Evolutionary conservation across 92 coral and sea anemone species (phyloP).

Genomic region (Virgularia gustaviana): DNA sequence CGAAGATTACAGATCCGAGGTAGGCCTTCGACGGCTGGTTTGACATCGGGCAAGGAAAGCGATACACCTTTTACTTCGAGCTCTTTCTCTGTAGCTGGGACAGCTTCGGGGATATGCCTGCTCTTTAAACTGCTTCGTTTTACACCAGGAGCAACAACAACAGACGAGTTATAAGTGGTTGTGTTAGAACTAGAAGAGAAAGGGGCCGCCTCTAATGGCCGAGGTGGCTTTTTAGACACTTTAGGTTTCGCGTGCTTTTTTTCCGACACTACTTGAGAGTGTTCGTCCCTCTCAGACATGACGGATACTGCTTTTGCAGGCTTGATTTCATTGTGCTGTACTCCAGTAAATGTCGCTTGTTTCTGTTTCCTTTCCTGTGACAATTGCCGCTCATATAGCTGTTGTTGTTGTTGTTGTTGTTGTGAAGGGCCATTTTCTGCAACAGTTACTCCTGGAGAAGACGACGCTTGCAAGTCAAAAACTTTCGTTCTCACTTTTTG

Average conservation of each 20-base stretch:
- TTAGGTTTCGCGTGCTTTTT: constrained; percentile 15
- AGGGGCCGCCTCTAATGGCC: not conserved
- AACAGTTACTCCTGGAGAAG: not conserved
- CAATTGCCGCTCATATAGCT: constrained; percentile 6
- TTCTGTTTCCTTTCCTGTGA: constrained; percentile 64
- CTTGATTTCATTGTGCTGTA: constrained; percentile 53
- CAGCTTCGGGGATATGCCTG: constrained; percentile 40
- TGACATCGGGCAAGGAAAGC: constrained; percentile 75
- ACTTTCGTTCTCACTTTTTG: constrained; percentile 6
- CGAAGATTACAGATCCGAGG: constrained; percentile 71
- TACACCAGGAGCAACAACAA: constrained; percentile 13
- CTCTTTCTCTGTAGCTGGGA: constrained; percentile 75
- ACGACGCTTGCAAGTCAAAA: not conserved
- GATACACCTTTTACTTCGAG: constrained; percentile 84
- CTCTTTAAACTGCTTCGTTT: constrained; percentile 11
- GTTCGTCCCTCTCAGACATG: constrained; percentile 14
- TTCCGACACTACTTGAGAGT: constrained; percentile 15
- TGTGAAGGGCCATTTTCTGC: not conserved
- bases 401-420: too few species aligned
- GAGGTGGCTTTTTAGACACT: constrained; percentile 15
- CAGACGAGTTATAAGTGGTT: constrained; percentile 10
- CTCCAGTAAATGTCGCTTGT: constrained; percentile 26
- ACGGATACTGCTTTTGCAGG: constrained; percentile 72
- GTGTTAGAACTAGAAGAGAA: not conserved
- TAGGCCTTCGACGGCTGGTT: constrained; percentile 75